Conservation (phyloP, 2,113 vertebrate genomes). For the Tragelaphus scriptus region DNA sequence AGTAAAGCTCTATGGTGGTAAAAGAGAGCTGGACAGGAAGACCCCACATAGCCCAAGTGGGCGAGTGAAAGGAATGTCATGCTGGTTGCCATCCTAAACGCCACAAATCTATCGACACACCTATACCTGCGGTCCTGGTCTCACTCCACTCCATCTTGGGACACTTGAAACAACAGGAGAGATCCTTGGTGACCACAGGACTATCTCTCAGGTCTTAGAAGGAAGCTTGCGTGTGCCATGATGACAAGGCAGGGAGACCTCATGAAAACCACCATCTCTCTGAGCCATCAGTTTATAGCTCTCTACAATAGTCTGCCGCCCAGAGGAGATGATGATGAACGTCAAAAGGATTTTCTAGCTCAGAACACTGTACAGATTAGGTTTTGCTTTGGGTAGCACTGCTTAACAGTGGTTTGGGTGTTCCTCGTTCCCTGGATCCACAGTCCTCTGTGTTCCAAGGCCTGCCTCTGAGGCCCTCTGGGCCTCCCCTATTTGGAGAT, state of each 20-base stretch:
- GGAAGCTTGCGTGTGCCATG: accelerated
- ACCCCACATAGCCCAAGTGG: neutral
- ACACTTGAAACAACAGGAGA: neutral
- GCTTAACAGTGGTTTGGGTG: neutral
- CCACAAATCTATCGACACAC: neutral
- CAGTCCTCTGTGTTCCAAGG: neutral
- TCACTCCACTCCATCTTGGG: neutral
- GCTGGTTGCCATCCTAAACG: neutral
- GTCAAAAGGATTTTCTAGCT: neutral
- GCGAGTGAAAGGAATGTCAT: neutral
- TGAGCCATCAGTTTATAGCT: neutral
- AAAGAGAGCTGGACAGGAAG: neutral
- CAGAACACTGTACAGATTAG: neutral
- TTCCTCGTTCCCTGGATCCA: neutral
- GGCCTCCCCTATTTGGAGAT: neutral
- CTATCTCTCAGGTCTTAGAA: neutral
- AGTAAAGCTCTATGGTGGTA: neutral
- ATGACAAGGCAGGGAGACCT: neutral
- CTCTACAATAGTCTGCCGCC: neutral
- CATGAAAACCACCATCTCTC: neutral
- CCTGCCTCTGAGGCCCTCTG: neutral
- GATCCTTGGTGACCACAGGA: neutral
- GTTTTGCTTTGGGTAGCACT: neutral
- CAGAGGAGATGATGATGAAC: neutral
- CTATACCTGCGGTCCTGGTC: neutral